Evolutionary conservation across 2,888 invertebrate species (phyloP).

Genomic region (Celastrina argiolus): DNA sequence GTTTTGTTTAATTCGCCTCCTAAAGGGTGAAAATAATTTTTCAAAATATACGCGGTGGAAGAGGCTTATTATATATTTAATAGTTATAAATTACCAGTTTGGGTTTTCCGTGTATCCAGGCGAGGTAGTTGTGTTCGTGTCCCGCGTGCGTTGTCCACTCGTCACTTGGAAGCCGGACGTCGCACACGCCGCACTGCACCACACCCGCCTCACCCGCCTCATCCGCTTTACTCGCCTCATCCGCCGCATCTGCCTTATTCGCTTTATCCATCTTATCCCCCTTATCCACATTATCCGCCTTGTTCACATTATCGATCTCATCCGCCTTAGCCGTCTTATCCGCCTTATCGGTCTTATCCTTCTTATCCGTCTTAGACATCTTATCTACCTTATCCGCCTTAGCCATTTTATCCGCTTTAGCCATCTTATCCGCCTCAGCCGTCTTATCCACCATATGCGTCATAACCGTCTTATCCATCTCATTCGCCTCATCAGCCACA

Average conservation of each 20-base stretch:
- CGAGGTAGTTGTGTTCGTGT: slow-evolving; percentile 43
- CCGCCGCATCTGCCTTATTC: not conserved
- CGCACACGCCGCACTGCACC: slow-evolving; percentile 37
- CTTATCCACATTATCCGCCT: not conserved
- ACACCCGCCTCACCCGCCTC: not conserved
- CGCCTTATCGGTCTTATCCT: not conserved
- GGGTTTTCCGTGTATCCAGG: slow-evolving; percentile 41
- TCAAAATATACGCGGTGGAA: too few relatives aligned
- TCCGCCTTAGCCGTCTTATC: not conserved
- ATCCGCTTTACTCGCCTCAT: not conserved
- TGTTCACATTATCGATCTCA: not conserved
- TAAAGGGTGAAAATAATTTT: too few relatives aligned
- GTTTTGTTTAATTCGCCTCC: too few relatives aligned
- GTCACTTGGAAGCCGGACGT: slow-evolving; percentile 23
- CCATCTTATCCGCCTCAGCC: not conserved
- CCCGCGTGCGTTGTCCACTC: slow-evolving; percentile 44
- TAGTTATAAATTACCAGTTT: slow-evolving; percentile 37
- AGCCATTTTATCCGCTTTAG: not conserved
- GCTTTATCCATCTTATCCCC: not conserved
- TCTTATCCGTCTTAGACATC: too few relatives aligned
- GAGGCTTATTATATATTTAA: not conserved
- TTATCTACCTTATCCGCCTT: too few relatives aligned
- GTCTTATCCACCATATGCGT: not conserved
- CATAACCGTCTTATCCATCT: not conserved
- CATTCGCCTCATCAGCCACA: too few relatives aligned